Conservation (phyloP, 2,113 vertebrate genomes). For the Climacteris rufus region DNA sequence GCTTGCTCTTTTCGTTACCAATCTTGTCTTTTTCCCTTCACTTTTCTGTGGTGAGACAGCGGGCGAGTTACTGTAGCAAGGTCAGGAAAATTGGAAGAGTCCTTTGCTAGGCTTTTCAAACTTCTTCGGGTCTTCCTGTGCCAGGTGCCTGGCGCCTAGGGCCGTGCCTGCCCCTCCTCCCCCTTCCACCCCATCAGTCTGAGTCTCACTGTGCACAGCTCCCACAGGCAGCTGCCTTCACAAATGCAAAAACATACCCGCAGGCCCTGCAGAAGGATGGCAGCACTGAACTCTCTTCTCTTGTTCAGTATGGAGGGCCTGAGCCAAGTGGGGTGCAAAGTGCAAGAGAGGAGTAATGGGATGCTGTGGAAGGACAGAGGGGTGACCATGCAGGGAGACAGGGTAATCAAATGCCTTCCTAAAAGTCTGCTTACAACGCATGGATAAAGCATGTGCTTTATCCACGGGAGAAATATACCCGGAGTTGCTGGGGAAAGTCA, state of each 20-base stretch:
- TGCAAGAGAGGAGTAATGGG: not conserved
- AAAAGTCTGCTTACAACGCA: not conserved
- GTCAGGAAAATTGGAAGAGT: not conserved
- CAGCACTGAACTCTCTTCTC: not conserved
- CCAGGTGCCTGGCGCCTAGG: too few relatives aligned
- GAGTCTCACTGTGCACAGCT: not conserved
- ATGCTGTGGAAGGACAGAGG: not conserved
- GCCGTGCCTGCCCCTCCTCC: not conserved
- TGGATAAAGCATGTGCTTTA: too few relatives aligned
- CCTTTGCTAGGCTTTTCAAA: not conserved
- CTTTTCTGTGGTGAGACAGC: not conserved
- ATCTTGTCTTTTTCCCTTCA: not conserved
- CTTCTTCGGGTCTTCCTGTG: not conserved
- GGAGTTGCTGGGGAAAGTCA: not conserved
- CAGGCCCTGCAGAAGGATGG: not conserved
- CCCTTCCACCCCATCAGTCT: not conserved
- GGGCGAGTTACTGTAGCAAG: not conserved
- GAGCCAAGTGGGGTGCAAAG: not conserved
- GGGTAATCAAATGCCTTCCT: not conserved
- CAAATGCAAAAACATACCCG: not conserved
- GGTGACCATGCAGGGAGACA: not conserved
- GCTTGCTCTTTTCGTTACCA: not conserved
- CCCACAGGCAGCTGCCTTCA: not conserved
- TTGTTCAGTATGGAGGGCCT: not conserved
- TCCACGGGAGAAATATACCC: not conserved